These are phyloP conservation scores for Pseudomyrmex sp. DNA, from an alignment of 1,140 invertebrate species.

Conservation along the genomic window DNA sequence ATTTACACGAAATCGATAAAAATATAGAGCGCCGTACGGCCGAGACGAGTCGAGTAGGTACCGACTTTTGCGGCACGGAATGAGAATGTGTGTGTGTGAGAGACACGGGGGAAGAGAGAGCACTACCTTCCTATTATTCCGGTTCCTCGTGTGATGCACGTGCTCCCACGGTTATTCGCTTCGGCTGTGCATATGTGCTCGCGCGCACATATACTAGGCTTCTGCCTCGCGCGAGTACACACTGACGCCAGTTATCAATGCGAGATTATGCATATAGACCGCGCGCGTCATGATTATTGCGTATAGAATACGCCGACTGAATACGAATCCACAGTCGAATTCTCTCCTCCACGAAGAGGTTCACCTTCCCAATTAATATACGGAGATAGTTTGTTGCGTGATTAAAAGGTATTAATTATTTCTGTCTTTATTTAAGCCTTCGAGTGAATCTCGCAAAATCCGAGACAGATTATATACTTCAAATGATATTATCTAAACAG, in stretches of 20 bases:
- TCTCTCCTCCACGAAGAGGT: background rate
- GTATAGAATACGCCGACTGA: conserved; percentile 45
- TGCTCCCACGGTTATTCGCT: conserved; percentile 60
- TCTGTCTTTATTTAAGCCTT: no score
- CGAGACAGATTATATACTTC: no score
- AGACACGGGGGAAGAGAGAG: background rate
- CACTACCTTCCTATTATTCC: conserved; percentile 65
- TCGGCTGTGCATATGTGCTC: conserved; percentile 43
- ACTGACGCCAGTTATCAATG: conserved; percentile 54
- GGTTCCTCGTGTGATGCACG: conserved; percentile 68
- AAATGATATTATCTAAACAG: no score
- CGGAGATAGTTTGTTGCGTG: background rate
- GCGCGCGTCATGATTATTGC: conserved; percentile 56
- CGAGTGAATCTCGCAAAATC: no score
- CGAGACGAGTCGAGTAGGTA: conserved; percentile 69
- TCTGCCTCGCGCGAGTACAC: conserved; percentile 25
- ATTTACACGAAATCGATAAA: conserved; percentile 84
- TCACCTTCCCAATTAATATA: conserved; percentile 35
- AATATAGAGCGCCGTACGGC: conserved; percentile 78
- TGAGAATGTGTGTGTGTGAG: no score
- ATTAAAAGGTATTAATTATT: conserved; percentile 18
- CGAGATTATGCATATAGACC: conserved; percentile 49
- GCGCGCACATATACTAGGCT: background rate
- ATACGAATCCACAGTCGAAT: conserved; percentile 24
- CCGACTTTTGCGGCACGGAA: conserved; percentile 43